A percentile compares a stretch with the other conserved stretches of the same genome.
phyloP scores from a whole-genome alignment of 2,888 invertebrate genomes.

The Peribatodes rhomboidaria region DNA sequence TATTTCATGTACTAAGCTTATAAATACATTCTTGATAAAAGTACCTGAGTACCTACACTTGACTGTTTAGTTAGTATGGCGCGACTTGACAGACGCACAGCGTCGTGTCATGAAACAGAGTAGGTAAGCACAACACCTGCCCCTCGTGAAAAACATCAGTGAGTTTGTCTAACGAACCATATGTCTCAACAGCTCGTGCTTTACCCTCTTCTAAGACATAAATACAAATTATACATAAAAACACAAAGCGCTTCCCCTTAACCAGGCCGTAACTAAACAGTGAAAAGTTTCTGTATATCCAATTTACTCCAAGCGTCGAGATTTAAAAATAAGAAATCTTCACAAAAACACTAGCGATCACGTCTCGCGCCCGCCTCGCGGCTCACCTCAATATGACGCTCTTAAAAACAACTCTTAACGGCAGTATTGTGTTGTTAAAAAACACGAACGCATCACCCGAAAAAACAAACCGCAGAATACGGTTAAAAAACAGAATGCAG shows the following conservation, averaged over 20 bases:
- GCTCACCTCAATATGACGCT: slow-evolving; percentile 81
- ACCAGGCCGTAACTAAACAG: slow-evolving; percentile 77
- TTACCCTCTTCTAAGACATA: slow-evolving; percentile 65
- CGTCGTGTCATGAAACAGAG: slow-evolving; percentile 41
- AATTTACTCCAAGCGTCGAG: slow-evolving; percentile 74
- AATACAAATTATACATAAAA: slow-evolving; percentile 68
- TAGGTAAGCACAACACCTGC: slow-evolving; percentile 64
- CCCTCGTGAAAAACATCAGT: slow-evolving; percentile 59
- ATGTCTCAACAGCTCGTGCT: slow-evolving; percentile 74
- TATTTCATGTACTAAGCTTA: no score
- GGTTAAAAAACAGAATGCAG: slow-evolving; percentile 84
- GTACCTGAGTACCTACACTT: slow-evolving; percentile 1
- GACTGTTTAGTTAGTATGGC: slow-evolving; percentile 18
- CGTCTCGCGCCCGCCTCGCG: slow-evolving; percentile 69
- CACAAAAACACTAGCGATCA: slow-evolving; percentile 74
- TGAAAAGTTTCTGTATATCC: slow-evolving; percentile 71
- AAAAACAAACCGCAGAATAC: slow-evolving; percentile 84
- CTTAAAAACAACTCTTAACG: slow-evolving; percentile 82
- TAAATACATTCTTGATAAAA: no score
- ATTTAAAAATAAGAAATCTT: slow-evolving; percentile 80
- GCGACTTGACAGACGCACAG: slow-evolving; percentile 23
- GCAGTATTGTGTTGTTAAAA: slow-evolving; percentile 85
- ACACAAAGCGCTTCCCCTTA: slow-evolving; percentile 74
- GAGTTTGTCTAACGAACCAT: slow-evolving; percentile 76
- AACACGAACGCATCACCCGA: slow-evolving; percentile 80